Evolutionary conservation across 2,888 invertebrate genomes (phyloP), one percentile per base, ranked within the genome.

Genomic region (Microctonus brassicae): DNA sequence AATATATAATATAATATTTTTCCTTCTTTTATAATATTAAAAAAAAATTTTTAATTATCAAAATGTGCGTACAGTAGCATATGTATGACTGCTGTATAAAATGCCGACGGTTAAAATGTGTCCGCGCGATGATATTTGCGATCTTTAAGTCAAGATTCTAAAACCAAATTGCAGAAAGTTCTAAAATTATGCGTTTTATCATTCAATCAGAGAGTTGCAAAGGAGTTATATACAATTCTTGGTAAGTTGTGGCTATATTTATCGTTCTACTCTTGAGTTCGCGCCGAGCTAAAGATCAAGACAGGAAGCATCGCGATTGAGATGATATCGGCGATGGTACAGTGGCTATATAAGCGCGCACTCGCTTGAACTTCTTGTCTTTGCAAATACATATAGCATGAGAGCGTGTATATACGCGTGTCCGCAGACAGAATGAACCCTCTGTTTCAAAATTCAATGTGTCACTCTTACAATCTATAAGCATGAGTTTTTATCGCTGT

Each of bases 131-230:
- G 47, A 47, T 65, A 64, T 52, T 71, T 65, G 52, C 69, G 72
- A 70, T 73, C 67, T 65, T 69, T 69, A 65, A 39, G 69, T 67
- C 61, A 71, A 71, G 80, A 81, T 82, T 77, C 78, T n/a, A n/a
- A 77, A 77, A 72, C 71, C 74, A 73, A 78, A 78, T 79, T 80
- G 80, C 80, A 77, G 80, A 80, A 78, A 79, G 80, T 80, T 78
- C 79, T 80, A 81, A 82, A 82, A 82, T 81, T 81, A 82, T 82
- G 78, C 78, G 72, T 76, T 80, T 81, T 82, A 82, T 82, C 82
- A 79, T 77, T 66, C 76, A 78, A 82, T 81, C 82, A 79, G 78
- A 75, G 77, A 20, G 47, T 47, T 75, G 75, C 74, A 74, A 76
- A 76, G 47, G 67, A 61, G 73, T n/a, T 80, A 77, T 78, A 78